Conservation (phyloP, 2,113 vertebrate species). For the Petromus typicus region DNA sequence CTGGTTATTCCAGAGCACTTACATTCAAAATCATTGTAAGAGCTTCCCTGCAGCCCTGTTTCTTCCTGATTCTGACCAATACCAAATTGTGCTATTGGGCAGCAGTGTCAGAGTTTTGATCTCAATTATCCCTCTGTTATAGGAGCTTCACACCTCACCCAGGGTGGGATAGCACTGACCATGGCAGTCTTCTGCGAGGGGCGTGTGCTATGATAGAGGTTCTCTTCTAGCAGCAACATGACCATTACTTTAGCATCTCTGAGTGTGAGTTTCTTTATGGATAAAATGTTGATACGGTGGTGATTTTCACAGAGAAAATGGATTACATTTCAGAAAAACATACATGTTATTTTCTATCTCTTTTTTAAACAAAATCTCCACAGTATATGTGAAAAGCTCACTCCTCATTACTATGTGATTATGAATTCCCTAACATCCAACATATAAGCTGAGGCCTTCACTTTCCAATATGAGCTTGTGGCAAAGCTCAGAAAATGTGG, state of each 20-base stretch:
- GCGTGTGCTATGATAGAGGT: too few species aligned
- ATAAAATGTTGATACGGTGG: neutral
- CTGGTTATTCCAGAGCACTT: neutral
- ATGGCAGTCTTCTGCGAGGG: neutral
- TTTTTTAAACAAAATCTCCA: neutral
- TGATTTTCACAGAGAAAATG: neutral
- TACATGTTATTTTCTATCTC: neutral
- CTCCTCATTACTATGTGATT: neutral
- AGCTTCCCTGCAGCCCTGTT: neutral
- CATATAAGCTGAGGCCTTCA: neutral
- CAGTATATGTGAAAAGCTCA: neutral
- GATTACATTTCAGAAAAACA: neutral
- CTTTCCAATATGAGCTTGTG: neutral
- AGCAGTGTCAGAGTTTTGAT: too few species aligned
- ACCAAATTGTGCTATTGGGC: neutral
- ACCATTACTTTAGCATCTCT: neutral
- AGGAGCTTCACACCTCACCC: neutral
- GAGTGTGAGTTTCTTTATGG: neutral
- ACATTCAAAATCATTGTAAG: neutral
- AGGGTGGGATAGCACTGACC: neutral
- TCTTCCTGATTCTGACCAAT: neutral
- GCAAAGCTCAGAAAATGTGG: neutral
- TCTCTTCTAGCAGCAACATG: fast-evolving
- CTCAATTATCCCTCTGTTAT: neutral
- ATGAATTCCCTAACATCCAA: neutral